These are phyloP conservation scores for Trogon melanurus DNA, from an alignment of 2,113 vertebrate genomes.

Conservation along the genomic window DNA sequence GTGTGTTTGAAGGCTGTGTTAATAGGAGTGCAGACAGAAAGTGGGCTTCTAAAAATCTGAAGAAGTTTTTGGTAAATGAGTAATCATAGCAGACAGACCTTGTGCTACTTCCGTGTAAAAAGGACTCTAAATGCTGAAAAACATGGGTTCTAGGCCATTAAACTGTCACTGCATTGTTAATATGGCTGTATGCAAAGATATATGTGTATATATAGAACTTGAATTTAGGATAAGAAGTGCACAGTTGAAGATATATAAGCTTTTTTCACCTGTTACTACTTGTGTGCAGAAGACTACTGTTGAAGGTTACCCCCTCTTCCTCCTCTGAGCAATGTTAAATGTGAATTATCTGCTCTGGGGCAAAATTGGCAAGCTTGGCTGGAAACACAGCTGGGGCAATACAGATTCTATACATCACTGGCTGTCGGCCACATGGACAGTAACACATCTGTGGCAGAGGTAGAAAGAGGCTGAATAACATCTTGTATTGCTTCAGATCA, in stretches of 20 bases:
- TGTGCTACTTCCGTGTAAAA: not conserved
- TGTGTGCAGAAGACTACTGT: not conserved
- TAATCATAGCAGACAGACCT: not conserved
- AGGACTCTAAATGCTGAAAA: not conserved
- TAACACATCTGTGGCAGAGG: not conserved
- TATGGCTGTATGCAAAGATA: not conserved
- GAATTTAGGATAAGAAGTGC: not conserved
- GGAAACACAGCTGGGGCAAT: not conserved
- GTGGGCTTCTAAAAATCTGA: not conserved
- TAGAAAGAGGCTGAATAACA: not conserved
- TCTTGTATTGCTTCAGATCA: not conserved
- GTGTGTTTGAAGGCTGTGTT: not conserved
- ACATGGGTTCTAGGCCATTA: not conserved
- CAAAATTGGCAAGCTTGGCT: not conserved
- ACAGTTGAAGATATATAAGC: not conserved
- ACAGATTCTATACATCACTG: not conserved
- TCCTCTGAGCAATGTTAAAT: not conserved
- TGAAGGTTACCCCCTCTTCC: not conserved
- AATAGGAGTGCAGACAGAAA: not conserved
- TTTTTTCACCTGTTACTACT: not conserved
- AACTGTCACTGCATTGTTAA: not conserved
- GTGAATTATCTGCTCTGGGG: not conserved
- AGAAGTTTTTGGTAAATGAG: not conserved
- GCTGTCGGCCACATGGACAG: not conserved
- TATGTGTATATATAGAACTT: not conserved